Evolutionary conservation across 2,797 vertebrate genomes (phyloP), one percentile per base, ranked within the genome.

Genomic region (Ceyx erithaca): DNA sequence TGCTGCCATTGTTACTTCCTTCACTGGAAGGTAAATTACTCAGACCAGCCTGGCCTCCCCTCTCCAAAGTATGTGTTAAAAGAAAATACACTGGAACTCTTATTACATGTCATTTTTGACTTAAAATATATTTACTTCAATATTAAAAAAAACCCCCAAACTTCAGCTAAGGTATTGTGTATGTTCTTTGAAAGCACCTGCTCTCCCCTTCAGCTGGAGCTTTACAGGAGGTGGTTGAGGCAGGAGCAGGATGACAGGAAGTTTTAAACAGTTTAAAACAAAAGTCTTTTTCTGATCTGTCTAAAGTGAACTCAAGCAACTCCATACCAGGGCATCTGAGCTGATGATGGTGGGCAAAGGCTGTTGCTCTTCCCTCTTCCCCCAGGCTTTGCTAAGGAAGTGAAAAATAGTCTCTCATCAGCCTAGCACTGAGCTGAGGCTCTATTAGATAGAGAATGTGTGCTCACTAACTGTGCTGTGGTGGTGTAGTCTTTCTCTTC

Each of bases 1-100:
- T 62, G 45, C 57, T 55, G 7, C n/a, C 0, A 0, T 6, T 58
- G 0, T 31, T 46, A 12, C 37, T 37, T 31, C 69, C 48, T 6
- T 35, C 14, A 35, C 31, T 8, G 48, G 45, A 78, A 61, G 40
- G 71, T 25, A 19, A 68, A 86, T 52, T 18, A 30, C 49, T 37
- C 59, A 52, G 4, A 67, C 17, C 11, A 37, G 41, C 23, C 52
- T 40, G 68, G 63, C 63, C 43, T 73, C 40, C 69, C 48, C 30
- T 63, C 43, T 84, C 70, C 48, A n/a, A 75, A 70, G 28, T 33
- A 45, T 20, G 30, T 14, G 11, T 59, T 69, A 35, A 79, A 91
- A 69, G 41, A 79, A 80, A 92, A 90, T 88, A 71, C 94, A 94
- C 90, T 95, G 92, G 92, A 93, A 83, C 80, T 92, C 81, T 63